Base-by-base conservation (phyloP, 1,140 invertebrate genomes). In the Heliothis subflexa region DNA sequence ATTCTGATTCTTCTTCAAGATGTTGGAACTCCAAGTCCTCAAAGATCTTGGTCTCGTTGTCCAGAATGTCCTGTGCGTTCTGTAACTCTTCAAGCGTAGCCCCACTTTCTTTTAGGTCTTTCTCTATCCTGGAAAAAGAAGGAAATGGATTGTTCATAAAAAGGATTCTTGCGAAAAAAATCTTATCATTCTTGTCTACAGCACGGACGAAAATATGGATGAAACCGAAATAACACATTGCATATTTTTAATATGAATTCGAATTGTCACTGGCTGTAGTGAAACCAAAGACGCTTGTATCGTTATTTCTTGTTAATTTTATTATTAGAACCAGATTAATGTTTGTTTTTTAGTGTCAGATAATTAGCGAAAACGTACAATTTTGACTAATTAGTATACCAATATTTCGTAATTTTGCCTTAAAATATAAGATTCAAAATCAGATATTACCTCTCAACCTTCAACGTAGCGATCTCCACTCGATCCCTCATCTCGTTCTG, bases 11-110 rank as follows among this genome's bases (percentile, higher is more conserved):
- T 86, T 98, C 97, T 94, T 99, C 98, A 76, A 99, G 95, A 90
- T 99, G 97, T 88, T 98, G 97, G 93, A 99, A 99, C 92, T 99
- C 98, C 16, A 98, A 94, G 91, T 99, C 98, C 93, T 99, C 98
- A 89, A 97, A 99, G 47, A 97, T 96, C 95, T 98, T 97, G 11
- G 95, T 96, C 84, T 97, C 97, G 78, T 96, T 96, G 76, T 97
- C 97, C 16, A 97, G 87, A 1, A 95, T 93, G 78, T 97, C 97
- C 81, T 96, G 96, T 25, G 97, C 95, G 77, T 96, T 95, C 72
- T 96, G 90, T 52, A 96, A 92, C 83, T 96, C 96, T 85, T 96
- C 96, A 11, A 96, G 86, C 0, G 95, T 95, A 3, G 94, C 91
- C 33, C 95, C 92, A 55, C 96, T 95, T 57, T 95, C 91, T 72